Base-by-base conservation (phyloP, 2,888 invertebrate species). In the Rhaphigaster nebulosa region DNA sequence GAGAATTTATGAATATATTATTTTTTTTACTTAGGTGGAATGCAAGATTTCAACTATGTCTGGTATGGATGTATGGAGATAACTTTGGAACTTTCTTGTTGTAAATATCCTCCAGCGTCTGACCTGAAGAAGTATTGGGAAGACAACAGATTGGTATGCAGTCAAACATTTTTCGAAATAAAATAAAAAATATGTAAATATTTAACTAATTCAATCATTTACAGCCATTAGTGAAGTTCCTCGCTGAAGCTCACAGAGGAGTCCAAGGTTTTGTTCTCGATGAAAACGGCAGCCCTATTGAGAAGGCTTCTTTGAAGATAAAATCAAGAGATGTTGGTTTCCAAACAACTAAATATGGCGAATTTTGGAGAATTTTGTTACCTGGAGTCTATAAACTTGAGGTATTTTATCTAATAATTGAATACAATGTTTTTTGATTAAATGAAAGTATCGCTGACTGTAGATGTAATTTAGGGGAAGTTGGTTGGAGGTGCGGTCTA, bases 11-110 rank as follows among this genome's bases (percentile, higher is more conserved):
- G n/a, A n/a, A n/a, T n/a, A n/a, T n/a, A n/a, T n/a, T n/a, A n/a
- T n/a, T n/a, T n/a, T n/a, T 89, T 76, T 89, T 34, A 50, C 38
- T 38, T 0, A 95, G 95, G 95, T 90, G 95, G 95, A 65, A 96
- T 96, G 96, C 96, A 96, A 93, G 96, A 96, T 93, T 96, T 95
- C 93, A 96, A 96, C 93, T 96, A 96, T 93, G 94, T 95, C 29
- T 94, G 94, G 93, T 95, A 95, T 92, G 96, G 96, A 12, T 95
- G 95, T 92, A 95, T 96, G 95, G 96, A 96, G 93, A 93, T 96
- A 6, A 96, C 96, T 0, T 93, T 96, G 80, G 96, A 96, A 93
- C 94, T 96, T 91, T 95, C 95, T 0, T 96, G 96, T 93, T 96
- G 96, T 93, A 96, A 96, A 93, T 96, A 95, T 93, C 96, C 96